Base-by-base conservation (phyloP, 2,113 vertebrate species). In the Chaenogobius annularis region DNA sequence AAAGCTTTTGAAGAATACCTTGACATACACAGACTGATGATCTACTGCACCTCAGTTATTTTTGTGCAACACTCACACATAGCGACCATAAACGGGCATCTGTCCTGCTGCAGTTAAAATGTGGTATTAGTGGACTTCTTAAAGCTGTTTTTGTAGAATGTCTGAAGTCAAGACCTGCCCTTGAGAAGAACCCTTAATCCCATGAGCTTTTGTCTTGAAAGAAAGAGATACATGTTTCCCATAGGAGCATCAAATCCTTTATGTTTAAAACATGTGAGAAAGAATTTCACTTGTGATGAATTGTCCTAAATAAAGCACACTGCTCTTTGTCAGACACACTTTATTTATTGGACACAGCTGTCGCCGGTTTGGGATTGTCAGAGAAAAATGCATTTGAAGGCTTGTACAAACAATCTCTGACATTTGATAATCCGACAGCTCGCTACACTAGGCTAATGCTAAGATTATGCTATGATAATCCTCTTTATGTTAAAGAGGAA, bases 21-120 rank as follows among this genome's bases (percentile, higher is more conserved):
- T 14, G 7, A 54, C 63, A 66, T 72, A 48, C 59, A 46, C 59
- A 46, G 12, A 48, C 67, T 56, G 37, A 31, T 61, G 31, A 67
- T 43, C 23, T 47, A 55, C 46, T 54, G 68, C 20, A 59, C 70
- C 44, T 46, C 81, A 17, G 58, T 74, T 67, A 71, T 86, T 83
- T 84, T 73, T 48, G 85, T 75, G 22, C 37, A 59, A 35, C 56
- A 46, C 17, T 31, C 20, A 62, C 22, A n/a, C 48, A 23, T 15
- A 7, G 71, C 7, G 31, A 69, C 89, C 85, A 75, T 89, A 88
- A 82, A 81, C 74, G 85, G 81, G 72, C 66, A 52, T 43, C 19
- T 35, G 43, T 78, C 66, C 72, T 70, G 56, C 70, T 23, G 14
- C 31, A 59, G 55, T 75, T 50, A 66, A 83, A 82, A 78, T 48